Base-by-base conservation (phyloP, 2,888 invertebrate species). In the Drosophila mayaguana region DNA sequence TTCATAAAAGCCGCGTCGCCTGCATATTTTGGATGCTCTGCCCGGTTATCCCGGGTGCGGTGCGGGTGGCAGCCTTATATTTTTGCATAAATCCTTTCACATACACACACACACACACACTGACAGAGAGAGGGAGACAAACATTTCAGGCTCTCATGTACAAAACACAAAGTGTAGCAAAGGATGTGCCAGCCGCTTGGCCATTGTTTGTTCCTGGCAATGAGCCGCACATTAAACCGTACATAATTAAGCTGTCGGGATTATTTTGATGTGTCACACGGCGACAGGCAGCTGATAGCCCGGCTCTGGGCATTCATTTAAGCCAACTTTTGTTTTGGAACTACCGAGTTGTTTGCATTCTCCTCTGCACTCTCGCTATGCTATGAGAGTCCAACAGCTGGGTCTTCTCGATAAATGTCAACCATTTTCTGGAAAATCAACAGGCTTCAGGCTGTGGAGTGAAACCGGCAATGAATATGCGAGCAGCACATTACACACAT, bases 221-320 rank as follows among this genome's bases (percentile, higher is more conserved):
- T 85, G 76, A 88, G 88, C 83, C 72, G 77, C 75, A 75, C 68
- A 83, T 81, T 74, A 86, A 81, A 81, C 78, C 83, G 84, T 83
- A 84, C 90, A 91, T 91, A 91, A 91, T 91, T 91, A 91, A 91
- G 90, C 91, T 90, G 91, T 91, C 88, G 89, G 90, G 91, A 90
- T 91, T 91, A 91, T 85, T 81, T 82, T 90, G 90, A 91, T 90
- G 87, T 90, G 90, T 89, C 84, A 88, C 89, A 85, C 88, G 84
- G 83, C 88, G 82, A 81, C 83, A 81, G 87, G 76, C 83, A 87
- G 85, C 88, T 89, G 86, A 86, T 89, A 88, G 84, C 76, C 81
- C 54, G 56, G 54, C 64, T 74, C 63, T 54, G 69, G 62, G 82
- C 69, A 79, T 83, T 88, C 64, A 83, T 86, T 86, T 87, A 89